These are phyloP conservation scores for Metridium senile DNA, from an alignment of 92 coral and sea anemone genomes.

Conservation along the genomic window DNA sequence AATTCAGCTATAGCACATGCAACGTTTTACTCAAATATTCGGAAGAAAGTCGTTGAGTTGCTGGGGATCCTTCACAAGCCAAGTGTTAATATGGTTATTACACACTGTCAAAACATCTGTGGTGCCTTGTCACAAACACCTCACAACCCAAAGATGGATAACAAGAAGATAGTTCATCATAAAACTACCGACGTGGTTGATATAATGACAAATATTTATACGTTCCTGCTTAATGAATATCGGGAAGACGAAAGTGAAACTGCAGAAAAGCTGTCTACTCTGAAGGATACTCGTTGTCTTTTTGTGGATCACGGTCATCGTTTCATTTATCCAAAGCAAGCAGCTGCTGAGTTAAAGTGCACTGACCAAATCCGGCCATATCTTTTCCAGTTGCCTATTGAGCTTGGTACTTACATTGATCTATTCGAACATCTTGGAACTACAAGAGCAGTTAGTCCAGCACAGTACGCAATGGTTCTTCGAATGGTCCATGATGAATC, in stretches of 20 bases:
- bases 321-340: constrained; percentile 53
- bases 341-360: constrained; percentile 41
- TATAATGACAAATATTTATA: constrained; percentile 66
- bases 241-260: not conserved
- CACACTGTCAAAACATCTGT: constrained; percentile 63
- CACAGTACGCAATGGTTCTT: constrained; percentile 68
- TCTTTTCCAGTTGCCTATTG: constrained; percentile 54
- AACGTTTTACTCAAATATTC: not conserved
- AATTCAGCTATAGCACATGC: constrained; percentile 9
- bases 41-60: not conserved
- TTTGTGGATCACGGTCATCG: constrained; percentile 64
- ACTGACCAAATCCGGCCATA: constrained; percentile 58
- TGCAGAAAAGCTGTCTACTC: not conserved
- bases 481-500: constrained; percentile 38
- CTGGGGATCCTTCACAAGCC: constrained; percentile 56
- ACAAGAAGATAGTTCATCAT: not conserved
- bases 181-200: not conserved
- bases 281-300: constrained; percentile 45
- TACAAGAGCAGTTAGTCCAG: constrained; percentile 37
- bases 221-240: constrained; percentile 37
- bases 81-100: constrained; percentile 51
- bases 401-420: constrained; percentile 40
- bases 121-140: constrained; percentile 5
- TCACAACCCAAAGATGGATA: not conserved
- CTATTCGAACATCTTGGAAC: constrained; percentile 58